Base-by-base conservation (phyloP, 2,888 invertebrate species). In the Tricholauxania praeusta region DNA sequence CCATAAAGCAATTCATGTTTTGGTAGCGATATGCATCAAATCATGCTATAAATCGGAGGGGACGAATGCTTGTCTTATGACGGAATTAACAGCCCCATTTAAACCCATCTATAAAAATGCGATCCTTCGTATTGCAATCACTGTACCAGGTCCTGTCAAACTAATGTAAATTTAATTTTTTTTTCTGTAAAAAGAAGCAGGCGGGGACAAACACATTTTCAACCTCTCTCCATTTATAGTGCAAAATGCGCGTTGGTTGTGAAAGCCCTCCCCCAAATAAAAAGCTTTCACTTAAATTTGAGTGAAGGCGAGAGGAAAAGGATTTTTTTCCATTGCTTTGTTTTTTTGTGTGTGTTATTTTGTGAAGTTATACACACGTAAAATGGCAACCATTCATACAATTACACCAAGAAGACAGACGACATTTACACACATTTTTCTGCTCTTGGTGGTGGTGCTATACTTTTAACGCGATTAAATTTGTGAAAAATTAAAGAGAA, bases 301-400 rank as follows among this genome's bases (percentile, higher is more conserved):
- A 14, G 47, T 57, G 6, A 15, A 22, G 49, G 28, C 3, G 39
- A 47, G 59, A 48, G n/a, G 68, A 59, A 59, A 22, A 49, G 28
- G 14, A 28, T 22, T 63, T 62, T 53, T 70, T 70, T 63, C 49
- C 28, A 28, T 39, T 10, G 8, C 10, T 39, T 39, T 39, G 7
- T 39, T 39, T 39, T 39, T 39, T 39, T 10, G 39, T 39, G 39
- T 39, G 28, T 39, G 39, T 39, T 47, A 67, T 67, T 73, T 66
- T 73, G 73, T 76, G 79, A 84, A 82, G 83, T 80, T 81, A 83
- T 84, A 84, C 83, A 84, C 82, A 84, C 80, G 81, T 79, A 80
- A 82, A 82, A 82, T 79, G 82, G 82, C 81, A 81, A 80, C 77
- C 82, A 81, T 85, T 85, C 83, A 83, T 82, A 32, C 59, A 63